Evolutionary conservation across 1,140 invertebrate species (phyloP).

Genomic region (Coelopa frigida): DNA sequence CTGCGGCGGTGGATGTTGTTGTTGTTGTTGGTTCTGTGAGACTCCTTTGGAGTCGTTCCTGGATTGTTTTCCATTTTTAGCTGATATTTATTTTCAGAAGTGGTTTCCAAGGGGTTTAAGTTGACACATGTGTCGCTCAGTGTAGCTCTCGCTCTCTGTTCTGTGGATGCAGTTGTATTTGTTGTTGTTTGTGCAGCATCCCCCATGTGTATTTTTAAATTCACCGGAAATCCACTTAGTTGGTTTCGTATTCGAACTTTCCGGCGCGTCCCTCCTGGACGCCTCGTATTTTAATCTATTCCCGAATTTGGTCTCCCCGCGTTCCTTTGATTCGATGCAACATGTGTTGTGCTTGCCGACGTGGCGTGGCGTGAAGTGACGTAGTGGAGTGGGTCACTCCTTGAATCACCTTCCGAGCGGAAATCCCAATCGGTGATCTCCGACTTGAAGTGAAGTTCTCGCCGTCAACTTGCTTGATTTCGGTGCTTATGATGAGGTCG

Average conservation of each 20-base stretch:
- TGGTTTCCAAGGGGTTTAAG: constrained; percentile 8
- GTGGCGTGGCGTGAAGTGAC: too few relatives aligned
- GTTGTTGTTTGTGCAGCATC: constrained; percentile 3
- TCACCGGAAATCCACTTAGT: constrained; percentile 42
- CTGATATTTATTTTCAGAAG: constrained; percentile 10
- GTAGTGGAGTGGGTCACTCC: too few relatives aligned
- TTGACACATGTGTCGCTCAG: constrained; percentile 15
- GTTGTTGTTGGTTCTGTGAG: not conserved
- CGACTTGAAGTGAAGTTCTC: too few relatives aligned
- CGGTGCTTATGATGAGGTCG: too few relatives aligned
- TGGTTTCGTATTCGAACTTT: not conserved
- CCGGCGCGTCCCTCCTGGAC: not conserved
- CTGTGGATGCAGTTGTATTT: not conserved
- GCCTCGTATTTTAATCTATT: not conserved
- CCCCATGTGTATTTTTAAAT: constrained; percentile 22
- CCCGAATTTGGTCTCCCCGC: too few relatives aligned
- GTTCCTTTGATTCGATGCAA: too few relatives aligned
- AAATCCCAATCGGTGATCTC: too few relatives aligned
- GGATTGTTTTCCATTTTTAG: constrained; percentile 13
- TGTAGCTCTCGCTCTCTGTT: constrained; percentile 3
- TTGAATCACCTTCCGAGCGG: too few relatives aligned
- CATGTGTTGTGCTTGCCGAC: too few relatives aligned
- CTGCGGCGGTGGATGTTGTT: not conserved
- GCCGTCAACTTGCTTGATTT: too few relatives aligned
- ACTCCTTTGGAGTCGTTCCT: too few relatives aligned